phyloP scores from a whole-genome alignment of 2,888 invertebrate genomes.

The Drosophila glabriapex region DNA sequence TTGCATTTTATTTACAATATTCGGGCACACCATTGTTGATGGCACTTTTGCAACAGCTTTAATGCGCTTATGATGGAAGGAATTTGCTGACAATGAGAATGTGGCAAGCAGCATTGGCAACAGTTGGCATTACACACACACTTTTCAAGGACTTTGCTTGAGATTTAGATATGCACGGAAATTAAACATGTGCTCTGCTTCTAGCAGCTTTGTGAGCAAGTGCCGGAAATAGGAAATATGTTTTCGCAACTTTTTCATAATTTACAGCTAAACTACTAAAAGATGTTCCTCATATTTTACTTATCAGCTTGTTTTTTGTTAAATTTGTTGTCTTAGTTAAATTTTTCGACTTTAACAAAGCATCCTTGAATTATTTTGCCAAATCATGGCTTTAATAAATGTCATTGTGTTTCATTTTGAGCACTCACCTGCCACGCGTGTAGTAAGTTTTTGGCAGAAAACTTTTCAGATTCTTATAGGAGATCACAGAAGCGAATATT shows the following conservation, averaged over 20 bases:
- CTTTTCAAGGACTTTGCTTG: slow-evolving; percentile 6
- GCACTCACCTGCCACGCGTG: slow-evolving; percentile 84
- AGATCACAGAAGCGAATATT: slow-evolving; percentile 85
- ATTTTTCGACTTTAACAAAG: neutral
- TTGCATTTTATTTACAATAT: slow-evolving; percentile 68
- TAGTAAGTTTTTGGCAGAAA: slow-evolving; percentile 85
- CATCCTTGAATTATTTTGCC: neutral
- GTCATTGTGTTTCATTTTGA: neutral
- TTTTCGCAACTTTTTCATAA: neutral
- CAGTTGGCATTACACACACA: slow-evolving; percentile 59
- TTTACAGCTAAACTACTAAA: neutral
- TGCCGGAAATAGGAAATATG: neutral
- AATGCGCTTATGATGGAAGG: slow-evolving; percentile 65
- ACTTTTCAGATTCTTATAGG: slow-evolving; percentile 85
- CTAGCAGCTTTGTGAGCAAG: neutral
- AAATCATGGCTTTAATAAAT: neutral
- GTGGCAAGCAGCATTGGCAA: slow-evolving; percentile 40
- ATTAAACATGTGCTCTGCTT: slow-evolving; percentile 3
- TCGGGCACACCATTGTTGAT: slow-evolving; percentile 44
- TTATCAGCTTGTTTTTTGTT: too few species aligned
- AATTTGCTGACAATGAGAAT: slow-evolving; percentile 23
- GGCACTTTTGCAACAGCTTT: slow-evolving; percentile 34
- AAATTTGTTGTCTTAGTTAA: neutral
- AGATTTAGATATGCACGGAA: slow-evolving; percentile 13
- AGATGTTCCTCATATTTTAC: neutral